Evolutionary conservation across 2,888 invertebrate genomes (phyloP).

Genomic region (Spodoptera exigua): DNA sequence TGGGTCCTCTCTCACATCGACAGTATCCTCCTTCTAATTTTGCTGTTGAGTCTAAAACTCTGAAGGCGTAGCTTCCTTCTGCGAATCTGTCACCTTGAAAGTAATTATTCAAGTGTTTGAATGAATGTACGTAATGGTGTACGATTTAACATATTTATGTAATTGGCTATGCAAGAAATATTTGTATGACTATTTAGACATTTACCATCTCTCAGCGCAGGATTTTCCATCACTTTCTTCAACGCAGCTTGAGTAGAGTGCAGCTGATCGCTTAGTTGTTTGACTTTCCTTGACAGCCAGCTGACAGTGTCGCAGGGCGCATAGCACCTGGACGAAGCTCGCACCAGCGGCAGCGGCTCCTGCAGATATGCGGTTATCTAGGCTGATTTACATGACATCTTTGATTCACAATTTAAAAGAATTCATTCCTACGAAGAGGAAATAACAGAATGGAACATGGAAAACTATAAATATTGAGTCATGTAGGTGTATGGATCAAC

Average conservation of each 20-base stretch:
- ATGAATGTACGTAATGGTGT: no score
- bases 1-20: slow-evolving; percentile 91
- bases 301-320: slow-evolving; percentile 91
- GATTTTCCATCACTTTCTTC: slow-evolving; percentile 78
- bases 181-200: background rate
- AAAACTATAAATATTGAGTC: no score
- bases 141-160: no score
- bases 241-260: slow-evolving; percentile 82
- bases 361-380: slow-evolving; percentile 57
- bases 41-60: slow-evolving; percentile 90
- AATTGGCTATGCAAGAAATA: no score
- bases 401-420: slow-evolving; percentile 2
- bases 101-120: background rate
- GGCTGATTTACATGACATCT: slow-evolving; percentile 39
- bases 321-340: slow-evolving; percentile 89
- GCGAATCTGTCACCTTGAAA: slow-evolving; percentile 76
- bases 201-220: slow-evolving; percentile 69
- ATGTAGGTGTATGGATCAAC: no score
- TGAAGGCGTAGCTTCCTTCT: slow-evolving; percentile 85
- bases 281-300: slow-evolving; percentile 88
- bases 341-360: slow-evolving; percentile 80
- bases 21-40: slow-evolving; percentile 90
- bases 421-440: no score
- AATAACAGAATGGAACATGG: no score
- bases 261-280: slow-evolving; percentile 88